A percentile compares a stretch with the other conserved stretches of the same genome.
These are phyloP conservation scores for Hesperophylax magnus DNA, from an alignment of 1,140 invertebrate species.

Conservation along the genomic window DNA sequence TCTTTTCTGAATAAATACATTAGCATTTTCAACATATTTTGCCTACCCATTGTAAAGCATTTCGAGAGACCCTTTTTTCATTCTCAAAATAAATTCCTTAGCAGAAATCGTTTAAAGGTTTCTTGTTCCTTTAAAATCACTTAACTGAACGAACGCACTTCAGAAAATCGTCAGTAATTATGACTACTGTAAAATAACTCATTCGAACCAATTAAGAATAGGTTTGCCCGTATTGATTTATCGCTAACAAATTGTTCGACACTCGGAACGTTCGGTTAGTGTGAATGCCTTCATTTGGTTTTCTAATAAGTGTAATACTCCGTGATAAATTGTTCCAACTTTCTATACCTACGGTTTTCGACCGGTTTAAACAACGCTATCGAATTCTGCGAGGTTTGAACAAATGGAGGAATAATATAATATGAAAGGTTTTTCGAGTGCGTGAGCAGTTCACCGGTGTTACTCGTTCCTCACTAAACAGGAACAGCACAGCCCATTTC, in stretches of 20 bases:
- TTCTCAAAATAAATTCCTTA: neutral
- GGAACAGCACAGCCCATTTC: neutral
- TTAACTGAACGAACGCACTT: constrained; percentile 42
- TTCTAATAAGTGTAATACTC: constrained; percentile 43
- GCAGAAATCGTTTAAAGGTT: neutral
- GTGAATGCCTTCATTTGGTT: constrained; percentile 49
- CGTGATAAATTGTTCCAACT: constrained; percentile 42
- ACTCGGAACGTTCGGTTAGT: constrained; percentile 34
- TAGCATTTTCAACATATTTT: too few species aligned
- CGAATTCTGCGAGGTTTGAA: constrained; percentile 22
- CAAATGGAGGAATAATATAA: constrained; percentile 28
- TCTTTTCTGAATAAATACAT: too few species aligned
- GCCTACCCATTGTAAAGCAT: too few species aligned
- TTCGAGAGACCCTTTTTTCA: neutral
- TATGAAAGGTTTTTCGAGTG: constrained; percentile 16
- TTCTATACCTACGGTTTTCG: constrained; percentile 24
- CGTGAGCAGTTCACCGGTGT: constrained; percentile 28
- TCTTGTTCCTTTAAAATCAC: constrained; percentile 24
- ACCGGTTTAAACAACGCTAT: constrained; percentile 37
- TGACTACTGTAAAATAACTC: constrained; percentile 52
- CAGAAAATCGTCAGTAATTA: constrained; percentile 37
- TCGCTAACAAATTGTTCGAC: constrained; percentile 51
- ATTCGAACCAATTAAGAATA: constrained; percentile 45
- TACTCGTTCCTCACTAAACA: constrained; percentile 2
- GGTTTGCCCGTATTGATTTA: constrained; percentile 48